phyloP scores from a whole-genome alignment of 1,140 invertebrate species.

The Octopus bimaculoides region DNA sequence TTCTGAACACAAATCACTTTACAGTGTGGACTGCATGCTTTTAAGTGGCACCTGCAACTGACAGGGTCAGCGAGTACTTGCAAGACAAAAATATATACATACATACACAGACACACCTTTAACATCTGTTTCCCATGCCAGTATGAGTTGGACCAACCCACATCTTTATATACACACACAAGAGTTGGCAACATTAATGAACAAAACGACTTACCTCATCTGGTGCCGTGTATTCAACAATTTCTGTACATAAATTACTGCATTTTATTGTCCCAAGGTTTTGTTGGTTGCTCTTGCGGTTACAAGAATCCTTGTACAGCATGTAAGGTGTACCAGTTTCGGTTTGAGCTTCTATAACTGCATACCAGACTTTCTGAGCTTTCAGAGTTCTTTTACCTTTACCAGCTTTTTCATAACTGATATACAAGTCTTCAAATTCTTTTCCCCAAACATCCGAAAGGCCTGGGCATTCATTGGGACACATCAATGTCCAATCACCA shows the following conservation, averaged over 20 bases:
- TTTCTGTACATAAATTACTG: slow-evolving; percentile 97
- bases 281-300: slow-evolving; percentile 96
- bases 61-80: too few species aligned
- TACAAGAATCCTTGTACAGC: slow-evolving; percentile 96
- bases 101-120: too few species aligned
- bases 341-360: slow-evolving; percentile 92
- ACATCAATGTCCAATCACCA: slow-evolving; percentile 93
- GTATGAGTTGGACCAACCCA: too few species aligned
- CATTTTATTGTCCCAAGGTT: slow-evolving; percentile 98
- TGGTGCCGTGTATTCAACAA: slow-evolving; percentile 83
- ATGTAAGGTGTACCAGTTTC: slow-evolving; percentile 99
- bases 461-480: slow-evolving; percentile 89
- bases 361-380: slow-evolving; percentile 89
- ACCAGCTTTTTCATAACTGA: slow-evolving; percentile 82
- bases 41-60: too few species aligned
- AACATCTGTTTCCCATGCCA: too few species aligned
- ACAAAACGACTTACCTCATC: slow-evolving; percentile 69
- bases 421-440: slow-evolving; percentile 89
- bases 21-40: too few species aligned
- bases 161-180: too few species aligned
- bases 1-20: too few species aligned
- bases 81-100: too few species aligned
- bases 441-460: slow-evolving; percentile 90
- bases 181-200: too few species aligned
- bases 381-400: slow-evolving; percentile 73